Evolutionary conservation across 2,797 vertebrate genomes (phyloP), one percentile per base, ranked within the genome.

Genomic region (Darevskia mixta): DNA sequence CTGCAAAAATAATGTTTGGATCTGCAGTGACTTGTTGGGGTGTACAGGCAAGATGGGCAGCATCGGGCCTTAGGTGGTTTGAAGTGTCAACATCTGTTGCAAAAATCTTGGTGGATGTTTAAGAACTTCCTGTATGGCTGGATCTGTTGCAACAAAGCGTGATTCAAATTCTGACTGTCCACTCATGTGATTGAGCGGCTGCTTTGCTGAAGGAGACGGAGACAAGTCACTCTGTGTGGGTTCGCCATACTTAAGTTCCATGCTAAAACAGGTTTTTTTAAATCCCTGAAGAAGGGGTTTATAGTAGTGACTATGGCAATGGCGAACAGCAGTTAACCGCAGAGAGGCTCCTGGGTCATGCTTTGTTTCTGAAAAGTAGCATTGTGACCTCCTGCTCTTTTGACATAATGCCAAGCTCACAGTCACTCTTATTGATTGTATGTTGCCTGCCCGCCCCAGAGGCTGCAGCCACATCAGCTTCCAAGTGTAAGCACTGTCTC

Each of bases 1-100:
- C 55, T 43, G 49, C 2, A 18, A 64, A 83, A 64, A 61, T 35
- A 64, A 41, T 38, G 58, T 27, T n/a, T 76, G n/a, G n/a, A 55
- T 67, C 61, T 87, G 86, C n/a, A 49, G 6, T 55, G 61, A 82
- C 61, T 82, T 87, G 86, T 55, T 67, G 32, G 20, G 41, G 27
- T 41, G 25, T 64, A 73, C 75, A 64, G 8, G 41, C 55, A 76
- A 8, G 25, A 41, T 64, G 55, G 29, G 25, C 23, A 61, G 4
- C 35, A 79, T 2, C 67, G 6, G 41, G 64, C 23, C 64, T 86
- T 35, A 7, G 15, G 20, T 86, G n/a, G 29, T n/a, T 43, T 15
- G 69, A 75, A 82, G 75, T 35, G 29, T 58, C 49, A 79, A 27
- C 58, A 25, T 64, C 32, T 81, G 55, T 4, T 61, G 49, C 49